Percentiles rank a stretch among this genome's conserved stretches.
Conservation (phyloP, 2,888 invertebrate species). For the Lordiphosa fenestrarum region DNA sequence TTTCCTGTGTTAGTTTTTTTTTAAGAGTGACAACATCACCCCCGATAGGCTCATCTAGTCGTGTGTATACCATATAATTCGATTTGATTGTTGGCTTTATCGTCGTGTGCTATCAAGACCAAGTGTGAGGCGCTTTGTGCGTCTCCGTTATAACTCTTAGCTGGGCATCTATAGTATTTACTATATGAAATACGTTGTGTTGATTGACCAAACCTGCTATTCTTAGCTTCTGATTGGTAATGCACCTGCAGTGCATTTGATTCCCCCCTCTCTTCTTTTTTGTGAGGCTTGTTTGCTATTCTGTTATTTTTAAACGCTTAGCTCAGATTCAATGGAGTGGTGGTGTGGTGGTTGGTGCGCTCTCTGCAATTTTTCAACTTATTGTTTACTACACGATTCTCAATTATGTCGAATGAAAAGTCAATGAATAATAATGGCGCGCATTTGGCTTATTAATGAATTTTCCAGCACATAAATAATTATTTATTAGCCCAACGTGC, state of each 20-base stretch:
- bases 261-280: conserved; percentile 13
- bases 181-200: too few relatives aligned
- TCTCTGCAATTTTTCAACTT: conserved; percentile 27
- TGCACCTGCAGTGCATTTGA: conserved; percentile 20
- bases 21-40: conserved; percentile 24
- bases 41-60: conserved; percentile 27
- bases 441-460: conserved; percentile 49
- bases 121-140: too few relatives aligned
- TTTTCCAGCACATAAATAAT: conserved; percentile 56
- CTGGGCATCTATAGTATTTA: too few relatives aligned
- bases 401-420: conserved; percentile 45
- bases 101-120: too few relatives aligned
- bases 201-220: conserved; percentile 14
- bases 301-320: conserved; percentile 42
- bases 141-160: too few relatives aligned
- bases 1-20: conserved; percentile 1
- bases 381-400: conserved; percentile 55
- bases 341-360: neutral
- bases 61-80: too few relatives aligned
- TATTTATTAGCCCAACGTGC: conserved; percentile 56
- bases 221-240: conserved; percentile 32
- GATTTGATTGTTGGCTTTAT: too few relatives aligned
- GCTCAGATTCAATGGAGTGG: conserved; percentile 22
- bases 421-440: conserved; percentile 52
- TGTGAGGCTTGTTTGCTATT: neutral